phyloP scores from a whole-genome alignment of 2,888 invertebrate genomes.

The Meteorus cinctellus region DNA sequence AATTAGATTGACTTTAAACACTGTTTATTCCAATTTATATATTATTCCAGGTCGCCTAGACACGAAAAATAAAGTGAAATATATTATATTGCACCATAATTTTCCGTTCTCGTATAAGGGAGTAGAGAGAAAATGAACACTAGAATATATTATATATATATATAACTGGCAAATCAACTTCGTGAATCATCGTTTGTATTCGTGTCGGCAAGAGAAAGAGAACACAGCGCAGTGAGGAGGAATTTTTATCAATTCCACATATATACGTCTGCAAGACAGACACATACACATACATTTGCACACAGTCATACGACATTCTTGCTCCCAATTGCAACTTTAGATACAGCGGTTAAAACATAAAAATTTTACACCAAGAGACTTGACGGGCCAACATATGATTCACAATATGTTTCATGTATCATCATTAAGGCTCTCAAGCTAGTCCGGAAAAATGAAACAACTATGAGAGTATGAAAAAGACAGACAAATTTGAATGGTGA shows the following conservation, averaged over 20 bases:
- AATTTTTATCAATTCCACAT: conserved; percentile 45
- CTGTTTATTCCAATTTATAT: no score
- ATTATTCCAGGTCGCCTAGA: no score
- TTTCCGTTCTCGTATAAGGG: not conserved
- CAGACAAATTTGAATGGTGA: not conserved
- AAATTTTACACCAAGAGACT: not conserved
- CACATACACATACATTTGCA: conserved; percentile 17
- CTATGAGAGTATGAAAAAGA: conserved; percentile 11
- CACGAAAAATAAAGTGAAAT: no score
- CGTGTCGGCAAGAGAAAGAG: conserved; percentile 30
- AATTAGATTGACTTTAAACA: no score
- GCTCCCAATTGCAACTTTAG: conserved; percentile 6
- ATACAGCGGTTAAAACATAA: conserved; percentile 5
- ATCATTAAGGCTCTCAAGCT: not conserved
- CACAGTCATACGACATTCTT: not conserved
- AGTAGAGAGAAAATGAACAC: not conserved
- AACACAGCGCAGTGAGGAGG: conserved; percentile 5
- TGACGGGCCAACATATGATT: conserved; percentile 3
- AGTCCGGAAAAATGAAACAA: conserved; percentile 20
- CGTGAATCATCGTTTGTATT: conserved; percentile 48
- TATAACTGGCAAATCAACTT: conserved; percentile 41
- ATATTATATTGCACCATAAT: not conserved
- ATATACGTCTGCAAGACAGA: conserved; percentile 31
- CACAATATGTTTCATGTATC: not conserved
- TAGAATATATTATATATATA: conserved; percentile 16